A percentile compares a stretch with the other conserved stretches of the same genome.
These are phyloP conservation scores for Siniperca scherzeri DNA, from an alignment of 2,797 vertebrate genomes.

Conservation along the genomic window DNA sequence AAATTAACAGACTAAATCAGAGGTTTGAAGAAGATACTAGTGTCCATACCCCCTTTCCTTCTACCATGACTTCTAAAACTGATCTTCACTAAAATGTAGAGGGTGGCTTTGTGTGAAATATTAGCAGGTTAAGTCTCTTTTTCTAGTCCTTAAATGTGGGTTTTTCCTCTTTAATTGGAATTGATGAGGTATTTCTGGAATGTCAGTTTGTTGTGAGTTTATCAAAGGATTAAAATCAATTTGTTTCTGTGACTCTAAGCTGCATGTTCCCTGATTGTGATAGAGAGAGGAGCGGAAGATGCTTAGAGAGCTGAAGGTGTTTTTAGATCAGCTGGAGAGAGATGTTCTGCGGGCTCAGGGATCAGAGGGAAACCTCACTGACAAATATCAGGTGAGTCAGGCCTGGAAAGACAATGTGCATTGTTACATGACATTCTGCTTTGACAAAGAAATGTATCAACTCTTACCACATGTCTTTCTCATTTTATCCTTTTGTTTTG, in stretches of 20 bases:
- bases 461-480: not conserved
- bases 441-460: conserved; percentile 4
- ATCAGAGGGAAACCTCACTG: conserved; percentile 91
- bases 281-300: conserved; percentile 94
- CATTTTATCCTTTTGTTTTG: conserved; percentile 16
- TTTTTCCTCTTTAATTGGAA: conserved; percentile 15
- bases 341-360: conserved; percentile 92
- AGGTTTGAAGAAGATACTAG: not conserved
- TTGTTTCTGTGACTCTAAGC: conserved; percentile 38
- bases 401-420: conserved; percentile 6
- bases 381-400: conserved; percentile 92
- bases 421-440: conserved; percentile 5
- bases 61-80: conserved; percentile 24
- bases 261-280: conserved; percentile 28
- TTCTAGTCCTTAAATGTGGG: conserved; percentile 12
- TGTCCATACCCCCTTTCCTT: not conserved
- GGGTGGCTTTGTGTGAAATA: not conserved
- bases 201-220: conserved; percentile 25
- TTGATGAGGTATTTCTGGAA: conserved; percentile 40
- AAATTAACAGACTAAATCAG: conserved; percentile 45
- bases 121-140: not conserved
- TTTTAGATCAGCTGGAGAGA: conserved; percentile 97
- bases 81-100: conserved; percentile 28
- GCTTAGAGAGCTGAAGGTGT: conserved; percentile 93
- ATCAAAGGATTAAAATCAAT: conserved; percentile 18